Conservation (phyloP, 2,888 invertebrate species). For the Amblyjoppa proteus region DNA sequence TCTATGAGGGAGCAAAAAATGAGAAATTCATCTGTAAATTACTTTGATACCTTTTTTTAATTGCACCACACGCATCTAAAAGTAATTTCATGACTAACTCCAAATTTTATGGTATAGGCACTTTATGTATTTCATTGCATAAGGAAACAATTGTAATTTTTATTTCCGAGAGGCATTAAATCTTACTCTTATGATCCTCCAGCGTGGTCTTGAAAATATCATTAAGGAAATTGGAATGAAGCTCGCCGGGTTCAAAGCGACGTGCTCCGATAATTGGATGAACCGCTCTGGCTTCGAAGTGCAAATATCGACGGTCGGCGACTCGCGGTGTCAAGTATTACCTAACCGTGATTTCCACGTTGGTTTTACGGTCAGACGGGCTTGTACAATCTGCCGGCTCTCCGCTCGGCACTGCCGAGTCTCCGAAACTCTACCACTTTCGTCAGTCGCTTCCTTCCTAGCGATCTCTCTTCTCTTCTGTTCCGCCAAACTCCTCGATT, state of each 20-base stretch:
- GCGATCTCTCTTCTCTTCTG: slow-evolving; percentile 31
- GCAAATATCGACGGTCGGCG: slow-evolving; percentile 65
- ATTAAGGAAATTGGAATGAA: slow-evolving; percentile 75
- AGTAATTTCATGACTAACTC: not conserved
- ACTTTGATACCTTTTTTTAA: not conserved
- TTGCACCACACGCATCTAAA: not conserved
- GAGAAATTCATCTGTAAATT: not conserved
- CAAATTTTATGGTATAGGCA: not conserved
- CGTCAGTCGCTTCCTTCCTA: slow-evolving; percentile 6
- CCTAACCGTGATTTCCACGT: slow-evolving; percentile 56
- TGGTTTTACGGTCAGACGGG: slow-evolving; percentile 54
- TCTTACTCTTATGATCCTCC: not conserved
- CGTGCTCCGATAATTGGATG: slow-evolving; percentile 72
- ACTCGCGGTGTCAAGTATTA: slow-evolving; percentile 50
- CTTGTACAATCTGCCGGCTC: slow-evolving; percentile 6
- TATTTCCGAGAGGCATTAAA: slow-evolving; percentile 20
- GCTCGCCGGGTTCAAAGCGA: slow-evolving; percentile 62
- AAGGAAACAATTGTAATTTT: slow-evolving; percentile 10
- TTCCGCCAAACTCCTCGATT: slow-evolving; percentile 41
- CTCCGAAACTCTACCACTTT: slow-evolving; percentile 23
- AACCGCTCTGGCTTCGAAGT: slow-evolving; percentile 70
- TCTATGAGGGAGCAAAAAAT: not conserved
- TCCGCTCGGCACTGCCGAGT: not conserved
- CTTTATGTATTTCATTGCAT: not conserved
- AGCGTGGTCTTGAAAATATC: slow-evolving; percentile 68